Conservation (phyloP, 2,888 invertebrate species). For the Ganaspis brasiliensis region DNA sequence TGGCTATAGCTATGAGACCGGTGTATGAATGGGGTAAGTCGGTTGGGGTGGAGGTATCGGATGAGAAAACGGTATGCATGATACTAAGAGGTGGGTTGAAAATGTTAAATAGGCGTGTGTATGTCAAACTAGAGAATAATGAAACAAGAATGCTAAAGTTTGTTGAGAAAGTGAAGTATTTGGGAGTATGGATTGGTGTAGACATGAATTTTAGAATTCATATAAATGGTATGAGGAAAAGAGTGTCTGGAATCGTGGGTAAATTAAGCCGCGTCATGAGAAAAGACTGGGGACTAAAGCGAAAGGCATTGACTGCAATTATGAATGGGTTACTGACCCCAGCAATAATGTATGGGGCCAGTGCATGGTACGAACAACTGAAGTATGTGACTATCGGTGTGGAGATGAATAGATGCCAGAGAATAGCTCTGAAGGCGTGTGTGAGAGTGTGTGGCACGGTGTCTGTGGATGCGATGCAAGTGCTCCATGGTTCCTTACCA, state of each 20-base stretch:
- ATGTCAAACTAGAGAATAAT: background rate
- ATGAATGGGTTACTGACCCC: background rate
- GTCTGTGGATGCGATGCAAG: conserved; percentile 58
- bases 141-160: background rate
- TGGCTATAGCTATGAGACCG: background rate
- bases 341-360: conserved; percentile 18
- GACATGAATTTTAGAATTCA: conserved; percentile 34
- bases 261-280: conserved; percentile 44
- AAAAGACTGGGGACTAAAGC: conserved; percentile 41
- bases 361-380: conserved; percentile 32
- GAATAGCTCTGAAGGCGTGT: conserved; percentile 50
- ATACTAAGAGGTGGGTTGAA: conserved; percentile 29
- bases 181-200: conserved; percentile 29
- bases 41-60: conserved; percentile 42
- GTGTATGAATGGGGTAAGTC: conserved; percentile 37
- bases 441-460: conserved; percentile 54
- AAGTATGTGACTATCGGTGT: background rate
- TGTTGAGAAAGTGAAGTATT: conserved; percentile 14
- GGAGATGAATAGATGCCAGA: conserved; percentile 36
- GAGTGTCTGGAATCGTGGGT: background rate
- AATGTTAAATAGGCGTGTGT: background rate
- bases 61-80: conserved; percentile 41
- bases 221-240: background rate
- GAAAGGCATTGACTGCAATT: background rate
- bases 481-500: conserved; percentile 48